Conservation (phyloP, 2,888 invertebrate species). For the Cataglyphis albicans region DNA sequence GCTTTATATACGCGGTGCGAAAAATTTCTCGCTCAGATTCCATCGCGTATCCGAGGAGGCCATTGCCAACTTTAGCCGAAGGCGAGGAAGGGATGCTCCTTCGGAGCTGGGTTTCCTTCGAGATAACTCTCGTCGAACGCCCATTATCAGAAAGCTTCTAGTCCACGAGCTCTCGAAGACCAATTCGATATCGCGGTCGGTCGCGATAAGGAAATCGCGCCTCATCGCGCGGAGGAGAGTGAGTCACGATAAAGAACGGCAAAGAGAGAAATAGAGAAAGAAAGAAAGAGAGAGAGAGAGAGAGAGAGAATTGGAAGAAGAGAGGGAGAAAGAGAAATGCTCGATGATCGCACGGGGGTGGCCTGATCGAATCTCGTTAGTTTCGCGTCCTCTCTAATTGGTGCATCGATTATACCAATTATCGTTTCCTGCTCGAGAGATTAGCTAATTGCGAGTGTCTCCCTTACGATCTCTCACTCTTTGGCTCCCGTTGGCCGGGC, state of each 20-base stretch:
- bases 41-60: constrained; percentile 33
- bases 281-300: not conserved
- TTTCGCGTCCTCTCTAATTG: constrained; percentile 80
- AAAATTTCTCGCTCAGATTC: constrained; percentile 39
- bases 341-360: constrained; percentile 52
- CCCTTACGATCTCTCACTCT: constrained; percentile 64
- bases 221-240: constrained; percentile 49
- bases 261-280: not conserved
- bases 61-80: constrained; percentile 22
- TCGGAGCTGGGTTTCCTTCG: constrained; percentile 47
- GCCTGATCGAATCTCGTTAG: constrained; percentile 79
- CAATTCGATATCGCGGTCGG: constrained; percentile 61
- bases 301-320: not conserved
- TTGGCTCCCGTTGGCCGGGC: constrained; percentile 29
- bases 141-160: constrained; percentile 64
- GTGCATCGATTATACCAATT: constrained; percentile 84
- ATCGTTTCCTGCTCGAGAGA: constrained; percentile 82
- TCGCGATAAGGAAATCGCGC: constrained; percentile 64
- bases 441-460: constrained; percentile 81
- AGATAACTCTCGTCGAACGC: constrained; percentile 62
- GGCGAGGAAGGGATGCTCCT: constrained; percentile 10
- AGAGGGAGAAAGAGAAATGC: constrained; percentile 13
- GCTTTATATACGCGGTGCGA: not conserved
- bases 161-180: constrained; percentile 38
- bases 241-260: not conserved